These are phyloP conservation scores for Peromyscus eremicus DNA, from an alignment of 2,797 vertebrate genomes.

Conservation along the genomic window DNA sequence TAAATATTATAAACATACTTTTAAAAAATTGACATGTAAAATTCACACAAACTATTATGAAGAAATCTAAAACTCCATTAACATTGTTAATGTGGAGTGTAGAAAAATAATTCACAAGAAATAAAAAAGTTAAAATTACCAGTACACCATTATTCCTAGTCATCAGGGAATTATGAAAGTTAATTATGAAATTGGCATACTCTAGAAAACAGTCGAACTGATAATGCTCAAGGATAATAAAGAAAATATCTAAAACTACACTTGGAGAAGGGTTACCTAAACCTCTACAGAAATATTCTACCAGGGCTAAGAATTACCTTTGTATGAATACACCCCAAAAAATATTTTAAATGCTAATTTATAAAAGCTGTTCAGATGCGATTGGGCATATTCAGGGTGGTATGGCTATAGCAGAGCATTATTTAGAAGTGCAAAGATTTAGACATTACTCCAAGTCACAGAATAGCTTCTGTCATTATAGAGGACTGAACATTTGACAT, in stretches of 20 bases:
- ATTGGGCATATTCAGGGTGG: too few relatives aligned
- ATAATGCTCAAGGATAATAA: neutral
- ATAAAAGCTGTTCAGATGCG: slow-evolving; percentile 2
- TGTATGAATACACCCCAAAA: neutral
- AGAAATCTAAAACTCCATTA: neutral
- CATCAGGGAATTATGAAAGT: neutral
- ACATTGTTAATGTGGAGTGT: neutral
- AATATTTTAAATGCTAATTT: slow-evolving; percentile 36
- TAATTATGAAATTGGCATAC: neutral
- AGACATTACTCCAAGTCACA: neutral
- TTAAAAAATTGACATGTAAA: neutral
- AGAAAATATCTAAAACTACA: slow-evolving; percentile 10
- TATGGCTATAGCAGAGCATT: neutral
- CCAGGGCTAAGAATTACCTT: neutral
- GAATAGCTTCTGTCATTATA: neutral
- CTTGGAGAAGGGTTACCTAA: neutral
- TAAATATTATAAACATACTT: neutral
- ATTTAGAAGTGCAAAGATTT: slow-evolving; percentile 41
- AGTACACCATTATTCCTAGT: neutral
- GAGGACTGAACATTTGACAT: neutral
- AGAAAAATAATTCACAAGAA: slow-evolving; percentile 24
- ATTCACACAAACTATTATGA: neutral
- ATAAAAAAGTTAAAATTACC: neutral
- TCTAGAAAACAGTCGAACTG: neutral
- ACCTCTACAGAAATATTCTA: neutral